Evolutionary conservation across 1,140 invertebrate genomes (phyloP).

Genomic region (Apis mellifera): Amel_HAv3.1 CM009940.2:4310501-4311000

Average conservation of each 20-base stretch:
- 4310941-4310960: constrained; percentile 70
- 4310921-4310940: constrained; percentile 66
- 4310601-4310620: constrained; percentile 58
- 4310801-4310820: constrained; percentile 68
- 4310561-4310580: constrained; percentile 35
- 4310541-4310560: constrained; percentile 9
- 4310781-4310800: constrained; percentile 55
- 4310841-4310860: constrained; percentile 74
- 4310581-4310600: constrained; percentile 17
- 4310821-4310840: constrained; percentile 62
- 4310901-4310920: constrained; percentile 65
- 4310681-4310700: constrained; percentile 74
- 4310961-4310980: constrained; percentile 66
- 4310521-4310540: constrained; percentile 28
- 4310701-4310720: constrained; percentile 80
- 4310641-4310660: constrained; percentile 69
- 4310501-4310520: background rate
- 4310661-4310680: constrained; percentile 70
- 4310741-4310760: constrained; percentile 57
- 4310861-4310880: constrained; percentile 76
- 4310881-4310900: constrained; percentile 72
- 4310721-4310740: constrained; percentile 75
- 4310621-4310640: constrained; percentile 71
- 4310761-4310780: constrained; percentile 55
- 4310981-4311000: constrained; percentile 79